Base-by-base conservation (phyloP, 2,113 vertebrate species). In the Trichechus manatus region DNA sequence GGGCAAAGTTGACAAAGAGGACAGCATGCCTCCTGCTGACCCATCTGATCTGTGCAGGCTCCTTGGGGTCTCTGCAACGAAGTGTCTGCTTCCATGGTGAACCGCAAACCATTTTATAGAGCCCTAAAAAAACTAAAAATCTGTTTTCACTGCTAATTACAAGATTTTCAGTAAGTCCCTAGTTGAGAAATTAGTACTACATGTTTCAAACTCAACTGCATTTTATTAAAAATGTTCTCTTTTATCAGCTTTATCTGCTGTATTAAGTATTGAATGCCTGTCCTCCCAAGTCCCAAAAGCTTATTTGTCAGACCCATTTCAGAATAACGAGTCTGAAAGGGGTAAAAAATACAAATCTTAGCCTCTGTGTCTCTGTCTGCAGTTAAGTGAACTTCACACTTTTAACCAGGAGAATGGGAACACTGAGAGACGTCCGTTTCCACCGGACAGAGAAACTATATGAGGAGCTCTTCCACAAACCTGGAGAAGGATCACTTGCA, bases 21-120 rank as follows among this genome's bases (percentile, higher is more conserved):
- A 23, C 6, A 1, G 22, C 3, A 9, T 1, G 29, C 36, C 47
- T 20, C 0, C 0, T 6, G 4, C 25, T 36, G 39, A 25, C 1
- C 11, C 1, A 0, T 63, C 50, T 47, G 29, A 4, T 20, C 27
- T 42, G 11, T 44, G 6, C 27, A 42, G 29, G 7, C 6, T 83
- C 59, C 0, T 0, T 22, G 25, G 10, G 20, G 50, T 6, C 3
- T 31, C 0, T 17, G 25, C 36, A 92, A 64, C 19, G 36, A 29
- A 5, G n/a, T 50, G 64, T 72, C 23, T 25, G 7, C 75, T 56
- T 92, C 86, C 27, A 68, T 15, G 22, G 0, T 23, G 25, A 85
- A 61, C 23, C 74, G 17, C 33, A 42, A 56, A 66, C 22, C 36
- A 79, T 29, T 64, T 47, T 64, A 66, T 1, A 9, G 61, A 78